Conservation (phyloP, 2,113 vertebrate species). For the Neoarius graeffei region DNA sequence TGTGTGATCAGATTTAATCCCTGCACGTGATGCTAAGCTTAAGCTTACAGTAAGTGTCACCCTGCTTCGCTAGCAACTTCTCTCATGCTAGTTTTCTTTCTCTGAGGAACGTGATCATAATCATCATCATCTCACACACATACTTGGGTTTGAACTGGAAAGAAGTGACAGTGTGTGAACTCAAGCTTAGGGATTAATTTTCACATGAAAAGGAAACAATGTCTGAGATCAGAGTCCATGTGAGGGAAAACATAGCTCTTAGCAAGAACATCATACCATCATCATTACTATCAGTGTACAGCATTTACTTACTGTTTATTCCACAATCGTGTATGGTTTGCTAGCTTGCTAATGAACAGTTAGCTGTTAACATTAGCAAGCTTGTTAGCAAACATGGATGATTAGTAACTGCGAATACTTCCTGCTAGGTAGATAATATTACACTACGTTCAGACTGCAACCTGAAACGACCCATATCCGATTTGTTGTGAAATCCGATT, state of each 20-base stretch:
- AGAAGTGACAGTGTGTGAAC: background rate
- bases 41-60: background rate
- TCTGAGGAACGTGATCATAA: slow-evolving; percentile 11
- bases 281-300: background rate
- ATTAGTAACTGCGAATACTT: background rate
- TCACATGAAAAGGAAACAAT: background rate
- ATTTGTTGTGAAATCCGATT: too few species aligned
- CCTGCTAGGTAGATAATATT: too few species aligned
- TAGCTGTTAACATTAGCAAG: background rate
- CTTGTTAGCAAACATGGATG: background rate
- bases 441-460: too few species aligned
- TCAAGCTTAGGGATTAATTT: slow-evolving; percentile 8
- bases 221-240: background rate
- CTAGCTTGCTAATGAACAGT: background rate
- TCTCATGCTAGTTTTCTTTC: background rate
- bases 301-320: background rate
- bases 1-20: background rate
- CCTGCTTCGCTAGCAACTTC: background rate
- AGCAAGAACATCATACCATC: background rate
- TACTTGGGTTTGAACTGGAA: background rate
- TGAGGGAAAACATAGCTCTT: background rate
- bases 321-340: background rate
- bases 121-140: background rate
- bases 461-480: too few species aligned
- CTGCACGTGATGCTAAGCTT: background rate